Percentiles rank a stretch among this genome's conserved stretches.
Evolutionary conservation across 2,888 invertebrate species (phyloP).

Genomic region (Margaritifera margaritifera): DNA sequence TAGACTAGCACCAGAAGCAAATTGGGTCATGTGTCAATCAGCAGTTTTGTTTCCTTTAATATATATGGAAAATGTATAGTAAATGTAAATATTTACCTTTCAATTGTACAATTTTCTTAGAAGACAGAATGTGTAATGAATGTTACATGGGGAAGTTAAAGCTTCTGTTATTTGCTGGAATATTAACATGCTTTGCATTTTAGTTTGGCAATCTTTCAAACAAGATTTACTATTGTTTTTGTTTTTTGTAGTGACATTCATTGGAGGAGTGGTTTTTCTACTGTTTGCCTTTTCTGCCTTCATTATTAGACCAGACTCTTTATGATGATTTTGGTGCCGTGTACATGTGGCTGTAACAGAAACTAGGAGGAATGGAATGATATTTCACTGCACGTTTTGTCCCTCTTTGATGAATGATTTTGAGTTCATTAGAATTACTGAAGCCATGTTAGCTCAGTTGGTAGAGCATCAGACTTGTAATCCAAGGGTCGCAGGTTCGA

Average conservation of each 20-base stretch:
- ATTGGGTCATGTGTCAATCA: neutral
- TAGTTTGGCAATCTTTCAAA: neutral
- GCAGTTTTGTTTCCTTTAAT: neutral
- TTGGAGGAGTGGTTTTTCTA: conserved; percentile 96
- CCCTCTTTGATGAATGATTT: no score
- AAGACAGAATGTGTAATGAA: no score
- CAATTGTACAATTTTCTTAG: neutral
- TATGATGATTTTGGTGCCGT: neutral
- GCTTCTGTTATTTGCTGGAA: no score
- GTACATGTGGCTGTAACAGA: neutral
- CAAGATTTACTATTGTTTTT: conserved; percentile 32
- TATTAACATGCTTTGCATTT: no score
- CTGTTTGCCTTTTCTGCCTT: conserved; percentile 94
- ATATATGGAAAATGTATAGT: neutral
- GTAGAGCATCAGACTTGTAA: no score
- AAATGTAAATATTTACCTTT: neutral
- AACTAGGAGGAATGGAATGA: no score
- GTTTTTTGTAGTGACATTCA: conserved; percentile 88
- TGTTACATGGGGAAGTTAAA: no score
- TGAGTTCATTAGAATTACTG: no score
- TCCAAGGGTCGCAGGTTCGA: no score
- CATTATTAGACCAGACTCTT: conserved; percentile 82
- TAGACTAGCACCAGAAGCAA: neutral
- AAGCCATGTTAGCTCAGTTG: no score
- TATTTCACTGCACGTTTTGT: no score